Evolutionary conservation across 2,113 vertebrate species (phyloP), one percentile per base, ranked within the genome.

Genomic region (Egretta garzetta): DNA sequence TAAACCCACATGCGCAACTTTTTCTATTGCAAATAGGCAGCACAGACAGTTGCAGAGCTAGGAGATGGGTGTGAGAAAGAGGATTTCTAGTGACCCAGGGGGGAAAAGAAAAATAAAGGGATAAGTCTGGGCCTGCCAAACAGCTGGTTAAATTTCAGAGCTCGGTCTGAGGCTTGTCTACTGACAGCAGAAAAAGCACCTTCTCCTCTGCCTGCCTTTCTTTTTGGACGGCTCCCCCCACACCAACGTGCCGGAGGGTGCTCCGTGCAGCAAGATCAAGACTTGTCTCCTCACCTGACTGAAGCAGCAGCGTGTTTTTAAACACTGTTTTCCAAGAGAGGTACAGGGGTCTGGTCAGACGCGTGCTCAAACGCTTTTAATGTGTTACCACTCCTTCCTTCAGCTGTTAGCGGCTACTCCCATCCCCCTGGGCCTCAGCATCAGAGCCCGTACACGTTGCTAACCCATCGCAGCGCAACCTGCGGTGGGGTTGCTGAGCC

Each of bases 71-170:
- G 86, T 95, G 88, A 95, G 92, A 91, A 95, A 84, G 32, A 93
- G n/a, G 37, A 90, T 88, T 97, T 88, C 79, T 80, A 58, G 67
- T 76, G 50, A 92, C 85, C 79, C 75, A 72, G 53, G 77, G 84
- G 90, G 45, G 19, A 21, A 9, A 28, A 43, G 15, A 49, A 68
- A 85, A 92, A 35, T 6, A 59, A 55, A 92, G 56, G 63, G 92
- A 95, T 97, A 92, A 90, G 93, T 76, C 58, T 1, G 0, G 74
- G 64, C 95, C 86, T 94, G 95, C 75, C 85, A 96, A 96, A 94
- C 85, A 96, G 88, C 91, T 95, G 92, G 92, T 93, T 91, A 75
- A 91, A 95, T 76, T 89, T 88, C 86, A 79, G 88, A 80, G 37
- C 43, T 59, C 14, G 1, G 12, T 71, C 72, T 72, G 83, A 88